Conservation (phyloP, 2,888 invertebrate genomes). For the Netelia melanura region DNA sequence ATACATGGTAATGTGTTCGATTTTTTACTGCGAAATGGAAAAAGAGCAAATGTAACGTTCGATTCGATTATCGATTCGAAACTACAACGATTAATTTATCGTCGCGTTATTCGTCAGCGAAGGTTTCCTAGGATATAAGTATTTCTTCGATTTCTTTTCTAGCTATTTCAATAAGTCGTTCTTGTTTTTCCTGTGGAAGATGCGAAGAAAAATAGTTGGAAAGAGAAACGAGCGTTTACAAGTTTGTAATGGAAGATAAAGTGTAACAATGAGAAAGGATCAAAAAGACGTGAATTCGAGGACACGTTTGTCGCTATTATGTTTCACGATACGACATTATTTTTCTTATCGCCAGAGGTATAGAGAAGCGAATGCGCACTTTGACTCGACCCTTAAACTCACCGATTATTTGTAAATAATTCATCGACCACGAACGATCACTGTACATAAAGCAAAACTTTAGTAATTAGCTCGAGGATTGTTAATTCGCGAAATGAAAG, state of each 20-base stretch:
- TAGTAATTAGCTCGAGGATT: constrained; percentile 3
- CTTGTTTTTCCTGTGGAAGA: constrained; percentile 14
- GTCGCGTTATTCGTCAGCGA: constrained; percentile 38
- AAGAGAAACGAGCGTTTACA: neutral
- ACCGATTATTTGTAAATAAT: constrained; percentile 77
- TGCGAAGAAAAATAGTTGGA: neutral
- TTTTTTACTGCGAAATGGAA: constrained; percentile 65
- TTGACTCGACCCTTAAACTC: constrained; percentile 45
- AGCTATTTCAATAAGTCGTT: constrained; percentile 31
- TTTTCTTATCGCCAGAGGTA: constrained; percentile 3
- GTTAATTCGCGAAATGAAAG: neutral
- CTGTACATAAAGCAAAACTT: constrained; percentile 61
- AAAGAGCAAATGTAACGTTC: constrained; percentile 36
- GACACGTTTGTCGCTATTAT: neutral
- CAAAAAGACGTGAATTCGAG: constrained; percentile 9
- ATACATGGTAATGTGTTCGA: constrained; percentile 63
- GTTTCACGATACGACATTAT: constrained; percentile 18
- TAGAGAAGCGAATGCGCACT: neutral
- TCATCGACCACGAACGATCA: constrained; percentile 60
- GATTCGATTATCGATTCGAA: constrained; percentile 50
- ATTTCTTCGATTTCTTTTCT: constrained; percentile 22
- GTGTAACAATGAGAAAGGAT: neutral
- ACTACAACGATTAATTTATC: constrained; percentile 51
- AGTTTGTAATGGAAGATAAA: neutral
- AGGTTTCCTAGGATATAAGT: constrained; percentile 56